Evolutionary conservation across 2,113 vertebrate species (phyloP).

Genomic region (Platichthys flesus): DNA sequence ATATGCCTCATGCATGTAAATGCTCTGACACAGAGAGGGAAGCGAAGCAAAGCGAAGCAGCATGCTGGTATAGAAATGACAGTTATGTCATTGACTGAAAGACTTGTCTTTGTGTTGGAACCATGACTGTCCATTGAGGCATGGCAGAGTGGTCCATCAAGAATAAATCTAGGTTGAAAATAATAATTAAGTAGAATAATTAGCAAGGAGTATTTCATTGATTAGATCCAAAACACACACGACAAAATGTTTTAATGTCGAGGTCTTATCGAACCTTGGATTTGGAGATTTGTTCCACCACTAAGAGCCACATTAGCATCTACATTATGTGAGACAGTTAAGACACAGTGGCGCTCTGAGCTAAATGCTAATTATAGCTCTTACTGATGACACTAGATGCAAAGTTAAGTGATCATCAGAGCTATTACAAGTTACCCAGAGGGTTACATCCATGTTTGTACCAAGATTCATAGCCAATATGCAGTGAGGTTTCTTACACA

Average conservation of each 20-base stretch:
- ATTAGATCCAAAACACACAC: not conserved
- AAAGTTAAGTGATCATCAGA: not conserved
- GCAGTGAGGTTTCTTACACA: no score
- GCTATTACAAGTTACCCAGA: no score
- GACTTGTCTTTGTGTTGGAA: slow-evolving; percentile 48
- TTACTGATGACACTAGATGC: not conserved
- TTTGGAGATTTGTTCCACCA: no score
- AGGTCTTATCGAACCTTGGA: no score
- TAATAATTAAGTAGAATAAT: slow-evolving; percentile 15
- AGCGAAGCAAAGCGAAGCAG: slow-evolving; percentile 21
- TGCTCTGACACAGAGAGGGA: not conserved
- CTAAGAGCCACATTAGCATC: not conserved
- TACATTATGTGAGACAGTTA: no score
- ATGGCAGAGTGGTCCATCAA: slow-evolving; percentile 30
- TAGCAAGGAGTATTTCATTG: slow-evolving; percentile 1
- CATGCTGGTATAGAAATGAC: slow-evolving; percentile 11
- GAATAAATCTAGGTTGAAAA: slow-evolving; percentile 16
- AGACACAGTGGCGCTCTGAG: not conserved
- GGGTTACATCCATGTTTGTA: no score
- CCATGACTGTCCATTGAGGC: slow-evolving; percentile 30
- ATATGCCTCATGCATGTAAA: not conserved
- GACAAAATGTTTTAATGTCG: not conserved
- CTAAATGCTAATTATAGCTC: not conserved
- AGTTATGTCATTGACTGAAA: slow-evolving; percentile 45
- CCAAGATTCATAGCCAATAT: no score